Conservation (phyloP, 2,113 vertebrate genomes). For the Mus spicilegus region DNA sequence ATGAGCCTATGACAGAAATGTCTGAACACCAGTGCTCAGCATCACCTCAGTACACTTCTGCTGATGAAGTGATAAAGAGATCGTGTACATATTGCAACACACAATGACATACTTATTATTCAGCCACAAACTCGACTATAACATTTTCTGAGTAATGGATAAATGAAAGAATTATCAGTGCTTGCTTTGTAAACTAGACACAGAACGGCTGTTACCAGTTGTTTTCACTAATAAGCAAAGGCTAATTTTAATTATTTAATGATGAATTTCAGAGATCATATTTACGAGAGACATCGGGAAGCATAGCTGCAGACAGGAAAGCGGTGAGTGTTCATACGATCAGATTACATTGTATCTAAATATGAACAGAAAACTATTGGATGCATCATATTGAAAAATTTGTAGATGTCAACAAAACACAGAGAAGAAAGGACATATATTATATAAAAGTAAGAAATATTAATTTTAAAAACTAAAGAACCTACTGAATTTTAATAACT, state of each 20-base stretch:
- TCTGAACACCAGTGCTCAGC: neutral
- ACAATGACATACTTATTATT: neutral
- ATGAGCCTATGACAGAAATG: no score
- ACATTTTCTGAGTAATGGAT: neutral
- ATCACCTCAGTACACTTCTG: neutral
- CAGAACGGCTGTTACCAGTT: neutral
- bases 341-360: no score
- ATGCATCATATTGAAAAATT: neutral
- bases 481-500: neutral
- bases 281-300: neutral
- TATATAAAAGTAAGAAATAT: neutral
- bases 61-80: neutral
- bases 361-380: neutral
- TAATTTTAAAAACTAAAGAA: neutral
- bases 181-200: neutral
- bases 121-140: neutral
- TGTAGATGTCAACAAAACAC: neutral
- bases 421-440: neutral
- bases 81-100: rapidly evolving
- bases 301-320: neutral
- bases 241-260: neutral
- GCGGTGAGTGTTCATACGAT: neutral
- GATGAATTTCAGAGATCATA: no score
- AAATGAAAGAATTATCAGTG: neutral
- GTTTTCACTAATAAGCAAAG: neutral